Percentiles rank a stretch among this genome's conserved stretches.
These are phyloP conservation scores for Hyposoter dolosus DNA, from an alignment of 2,888 invertebrate species.

Conservation along the genomic window DNA sequence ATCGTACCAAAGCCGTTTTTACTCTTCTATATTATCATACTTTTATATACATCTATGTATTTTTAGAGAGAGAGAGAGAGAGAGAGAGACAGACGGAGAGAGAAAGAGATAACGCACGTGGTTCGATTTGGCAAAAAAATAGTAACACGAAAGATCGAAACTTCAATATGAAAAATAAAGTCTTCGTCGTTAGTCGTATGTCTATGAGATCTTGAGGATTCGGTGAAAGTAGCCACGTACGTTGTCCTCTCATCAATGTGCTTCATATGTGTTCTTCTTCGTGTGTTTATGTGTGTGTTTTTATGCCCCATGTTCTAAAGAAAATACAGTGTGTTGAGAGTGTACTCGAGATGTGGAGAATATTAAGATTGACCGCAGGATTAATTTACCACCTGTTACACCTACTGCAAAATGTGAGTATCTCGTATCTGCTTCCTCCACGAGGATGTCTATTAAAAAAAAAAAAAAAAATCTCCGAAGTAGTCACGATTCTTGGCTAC, in stretches of 20 bases:
- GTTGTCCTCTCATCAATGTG: conserved; percentile 17
- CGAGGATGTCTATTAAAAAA: neutral
- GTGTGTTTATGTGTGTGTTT: neutral
- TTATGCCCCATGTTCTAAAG: conserved; percentile 11
- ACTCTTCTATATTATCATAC: neutral
- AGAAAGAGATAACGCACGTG: conserved; percentile 35
- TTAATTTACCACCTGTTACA: conserved; percentile 56
- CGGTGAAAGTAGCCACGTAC: conserved; percentile 56
- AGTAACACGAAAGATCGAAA: conserved; percentile 1
- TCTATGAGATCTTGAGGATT: conserved; percentile 28
- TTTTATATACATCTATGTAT: neutral
- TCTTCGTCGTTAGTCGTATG: neutral
- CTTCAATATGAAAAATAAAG: neutral
- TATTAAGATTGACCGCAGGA: conserved; percentile 58
- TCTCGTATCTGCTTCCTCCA: neutral
- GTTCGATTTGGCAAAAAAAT: neutral
- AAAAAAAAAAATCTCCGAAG: neutral
- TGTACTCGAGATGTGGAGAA: conserved; percentile 37
- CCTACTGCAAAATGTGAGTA: conserved; percentile 54
- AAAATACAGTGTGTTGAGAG: conserved; percentile 38
- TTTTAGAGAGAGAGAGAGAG: neutral
- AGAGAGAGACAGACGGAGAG: neutral
- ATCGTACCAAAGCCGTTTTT: neutral
- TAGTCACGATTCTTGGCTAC: neutral
- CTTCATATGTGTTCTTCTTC: neutral